Conservation (phyloP, 2,113 vertebrate genomes). For the Dicerorhinus sumatrensis region DNA sequence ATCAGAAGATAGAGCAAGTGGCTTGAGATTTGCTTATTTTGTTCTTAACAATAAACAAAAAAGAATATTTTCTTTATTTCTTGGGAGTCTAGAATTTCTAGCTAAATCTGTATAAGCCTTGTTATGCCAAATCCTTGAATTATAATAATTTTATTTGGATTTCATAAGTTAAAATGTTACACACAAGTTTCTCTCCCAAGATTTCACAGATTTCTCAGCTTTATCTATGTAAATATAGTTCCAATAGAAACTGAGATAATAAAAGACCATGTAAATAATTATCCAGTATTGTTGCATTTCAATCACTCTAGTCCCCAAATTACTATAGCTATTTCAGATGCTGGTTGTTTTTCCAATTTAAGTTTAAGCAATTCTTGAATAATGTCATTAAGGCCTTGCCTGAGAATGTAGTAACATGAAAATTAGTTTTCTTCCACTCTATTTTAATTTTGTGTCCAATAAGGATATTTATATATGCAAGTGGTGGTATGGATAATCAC, state of each 20-base stretch:
- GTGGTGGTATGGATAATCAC: not conserved
- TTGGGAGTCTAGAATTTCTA: not conserved
- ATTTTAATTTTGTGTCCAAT: conserved; percentile 55
- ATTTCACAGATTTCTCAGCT: conserved; percentile 38
- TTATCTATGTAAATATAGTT: conserved; percentile 46
- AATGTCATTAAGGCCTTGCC: conserved; percentile 34
- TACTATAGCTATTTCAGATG: conserved; percentile 42
- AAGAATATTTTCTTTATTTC: too few relatives aligned
- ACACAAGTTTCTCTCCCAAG: not conserved
- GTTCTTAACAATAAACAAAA: not conserved
- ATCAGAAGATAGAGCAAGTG: not conserved
- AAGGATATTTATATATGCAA: conserved; percentile 46
- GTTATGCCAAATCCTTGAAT: not conserved
- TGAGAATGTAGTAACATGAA: conserved; percentile 49
- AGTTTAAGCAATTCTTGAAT: conserved; percentile 55
- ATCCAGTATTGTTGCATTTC: conserved; percentile 39
- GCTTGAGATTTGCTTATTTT: not conserved
- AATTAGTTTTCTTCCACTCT: conserved; percentile 65
- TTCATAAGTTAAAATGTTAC: conserved; percentile 15
- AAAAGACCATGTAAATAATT: conserved; percentile 40
- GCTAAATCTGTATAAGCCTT: not conserved
- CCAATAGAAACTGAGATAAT: conserved; percentile 58
- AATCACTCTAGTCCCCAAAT: not conserved
- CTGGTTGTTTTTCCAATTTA: conserved; percentile 63
- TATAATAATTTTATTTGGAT: conserved; percentile 6